A percentile compares a stretch with the other conserved stretches of the same genome.
phyloP scores from a whole-genome alignment of 1,140 invertebrate genomes.

The Mycetomoellerius zeteki region DNA sequence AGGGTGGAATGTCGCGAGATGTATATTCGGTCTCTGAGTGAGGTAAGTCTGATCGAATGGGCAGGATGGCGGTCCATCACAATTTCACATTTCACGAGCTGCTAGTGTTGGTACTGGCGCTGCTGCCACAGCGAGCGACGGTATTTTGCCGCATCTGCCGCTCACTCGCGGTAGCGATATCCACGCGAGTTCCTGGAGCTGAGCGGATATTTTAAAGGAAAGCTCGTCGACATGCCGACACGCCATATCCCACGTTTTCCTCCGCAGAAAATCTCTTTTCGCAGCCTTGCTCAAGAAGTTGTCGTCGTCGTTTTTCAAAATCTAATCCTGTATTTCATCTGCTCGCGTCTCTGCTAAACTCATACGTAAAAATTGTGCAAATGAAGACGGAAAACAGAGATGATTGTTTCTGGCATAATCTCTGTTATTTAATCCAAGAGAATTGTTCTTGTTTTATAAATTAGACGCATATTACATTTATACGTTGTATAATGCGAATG shows the following conservation, averaged over 20 bases:
- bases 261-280: slow-evolving; percentile 57
- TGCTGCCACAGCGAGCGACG: background rate
- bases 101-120: background rate
- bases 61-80: slow-evolving; percentile 58
- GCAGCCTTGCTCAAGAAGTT: background rate
- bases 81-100: slow-evolving; percentile 62
- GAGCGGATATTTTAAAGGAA: slow-evolving; percentile 46
- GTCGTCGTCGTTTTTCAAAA: slow-evolving; percentile 27
- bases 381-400: background rate
- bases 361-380: slow-evolving; percentile 4
- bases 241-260: slow-evolving; percentile 26
- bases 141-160: background rate
- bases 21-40: slow-evolving; percentile 61
- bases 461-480: slow-evolving; percentile 15
- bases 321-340: slow-evolving; percentile 48
- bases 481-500: background rate
- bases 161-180: slow-evolving; percentile 37
- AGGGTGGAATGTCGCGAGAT: slow-evolving; percentile 57
- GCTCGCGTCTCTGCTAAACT: background rate
- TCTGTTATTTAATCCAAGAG: slow-evolving; percentile 13
- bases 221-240: slow-evolving; percentile 38
- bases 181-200: background rate
- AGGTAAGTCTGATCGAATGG: slow-evolving; percentile 62
- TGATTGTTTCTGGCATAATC: slow-evolving; percentile 9
- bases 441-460: slow-evolving; percentile 27